Percentiles rank a stretch among this genome's conserved stretches.
Conservation (phyloP, 2,888 invertebrate species). For the Allophyes oxyacanthae region DNA sequence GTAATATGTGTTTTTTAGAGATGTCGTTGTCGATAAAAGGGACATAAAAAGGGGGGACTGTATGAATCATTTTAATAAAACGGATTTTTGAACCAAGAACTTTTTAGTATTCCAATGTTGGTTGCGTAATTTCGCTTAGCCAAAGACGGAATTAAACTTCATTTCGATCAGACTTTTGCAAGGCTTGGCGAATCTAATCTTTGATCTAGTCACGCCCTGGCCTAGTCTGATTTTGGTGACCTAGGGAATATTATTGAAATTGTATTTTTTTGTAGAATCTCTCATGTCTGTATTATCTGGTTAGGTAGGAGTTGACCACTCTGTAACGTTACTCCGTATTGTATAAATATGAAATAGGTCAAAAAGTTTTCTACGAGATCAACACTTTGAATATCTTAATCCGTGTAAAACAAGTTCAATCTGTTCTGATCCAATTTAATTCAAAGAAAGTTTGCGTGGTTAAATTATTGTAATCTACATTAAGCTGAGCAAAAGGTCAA, state of each 20-base stretch:
- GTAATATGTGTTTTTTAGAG: too few species aligned
- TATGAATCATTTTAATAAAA: conserved; percentile 1
- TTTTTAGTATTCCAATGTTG: conserved; percentile 31
- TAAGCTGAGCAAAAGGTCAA: not conserved
- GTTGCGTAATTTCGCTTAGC: conserved; percentile 8
- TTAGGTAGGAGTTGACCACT: not conserved
- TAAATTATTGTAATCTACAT: not conserved
- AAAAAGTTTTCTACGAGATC: too few species aligned
- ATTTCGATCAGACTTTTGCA: conserved; percentile 8
- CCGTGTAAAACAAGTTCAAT: too few species aligned
- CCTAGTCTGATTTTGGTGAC: conserved; percentile 3
- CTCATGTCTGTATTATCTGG: too few species aligned
- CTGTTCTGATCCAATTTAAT: not conserved
- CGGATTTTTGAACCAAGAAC: not conserved
- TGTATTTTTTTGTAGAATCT: not conserved
- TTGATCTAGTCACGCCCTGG: conserved; percentile 23
- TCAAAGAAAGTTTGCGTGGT: not conserved
- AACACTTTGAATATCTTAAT: too few species aligned
- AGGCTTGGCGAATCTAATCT: conserved; percentile 18
- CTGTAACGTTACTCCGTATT: too few species aligned
- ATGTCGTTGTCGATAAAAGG: too few species aligned
- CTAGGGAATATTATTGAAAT: not conserved
- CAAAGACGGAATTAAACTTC: conserved; percentile 15
- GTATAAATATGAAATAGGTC: too few species aligned
- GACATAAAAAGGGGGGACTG: too few species aligned